phyloP scores from a whole-genome alignment of 2,113 vertebrate species.

The Dasypus novemcinctus region DNA sequence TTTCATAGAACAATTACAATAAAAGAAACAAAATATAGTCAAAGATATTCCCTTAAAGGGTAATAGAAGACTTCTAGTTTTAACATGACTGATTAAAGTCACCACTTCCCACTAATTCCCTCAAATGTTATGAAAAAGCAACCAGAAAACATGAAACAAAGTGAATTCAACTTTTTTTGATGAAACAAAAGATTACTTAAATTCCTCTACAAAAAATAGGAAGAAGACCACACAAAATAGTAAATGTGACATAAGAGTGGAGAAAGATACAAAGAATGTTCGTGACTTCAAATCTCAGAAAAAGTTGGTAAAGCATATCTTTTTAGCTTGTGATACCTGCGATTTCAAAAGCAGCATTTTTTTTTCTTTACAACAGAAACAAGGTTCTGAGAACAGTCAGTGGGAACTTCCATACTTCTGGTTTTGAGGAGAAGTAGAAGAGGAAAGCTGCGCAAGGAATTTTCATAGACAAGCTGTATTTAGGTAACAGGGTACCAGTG shows the following conservation, averaged over 20 bases:
- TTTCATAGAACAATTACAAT: background rate
- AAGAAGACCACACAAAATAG: background rate
- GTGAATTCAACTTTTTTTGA: background rate
- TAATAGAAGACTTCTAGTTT: background rate
- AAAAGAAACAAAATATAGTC: background rate
- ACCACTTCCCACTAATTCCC: background rate
- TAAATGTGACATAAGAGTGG: background rate
- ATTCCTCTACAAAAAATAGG: background rate
- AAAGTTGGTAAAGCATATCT: background rate
- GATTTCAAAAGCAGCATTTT: background rate
- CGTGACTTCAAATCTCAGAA: background rate
- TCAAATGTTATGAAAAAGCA: background rate
- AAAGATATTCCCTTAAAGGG: background rate
- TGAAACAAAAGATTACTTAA: background rate
- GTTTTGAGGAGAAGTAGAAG: background rate
- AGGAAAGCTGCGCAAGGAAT: background rate
- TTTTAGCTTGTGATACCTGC: background rate
- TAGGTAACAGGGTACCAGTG: background rate
- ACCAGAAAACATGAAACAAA: background rate
- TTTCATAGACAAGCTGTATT: background rate
- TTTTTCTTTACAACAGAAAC: background rate
- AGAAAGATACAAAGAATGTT: background rate
- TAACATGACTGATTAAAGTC: background rate
- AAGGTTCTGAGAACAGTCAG: background rate
- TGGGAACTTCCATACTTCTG: background rate